Evolutionary conservation across 2,888 invertebrate genomes (phyloP).

Genomic region (Noctua fimbriata): DNA sequence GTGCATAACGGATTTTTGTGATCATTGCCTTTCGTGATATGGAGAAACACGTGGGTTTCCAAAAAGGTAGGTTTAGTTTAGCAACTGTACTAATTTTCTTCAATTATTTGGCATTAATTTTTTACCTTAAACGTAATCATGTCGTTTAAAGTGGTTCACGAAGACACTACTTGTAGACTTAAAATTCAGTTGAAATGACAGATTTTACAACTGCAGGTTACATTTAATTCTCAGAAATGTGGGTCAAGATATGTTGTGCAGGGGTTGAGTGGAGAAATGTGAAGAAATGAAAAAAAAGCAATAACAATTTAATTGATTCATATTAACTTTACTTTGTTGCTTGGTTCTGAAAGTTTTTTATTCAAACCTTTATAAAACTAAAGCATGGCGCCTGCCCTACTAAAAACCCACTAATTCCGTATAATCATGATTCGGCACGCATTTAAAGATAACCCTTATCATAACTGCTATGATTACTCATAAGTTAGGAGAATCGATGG

Average conservation of each 20-base stretch:
- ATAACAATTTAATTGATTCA: not conserved
- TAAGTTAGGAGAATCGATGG: slow-evolving; percentile 30
- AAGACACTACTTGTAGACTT: not conserved
- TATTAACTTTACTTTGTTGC: not conserved
- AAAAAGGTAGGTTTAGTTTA: slow-evolving; percentile 32
- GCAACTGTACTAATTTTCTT: not conserved
- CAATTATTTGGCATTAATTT: not conserved
- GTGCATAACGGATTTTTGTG: slow-evolving; percentile 14
- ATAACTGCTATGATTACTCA: slow-evolving; percentile 45
- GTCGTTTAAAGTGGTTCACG: not conserved
- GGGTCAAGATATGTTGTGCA: not conserved
- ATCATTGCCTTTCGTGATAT: slow-evolving; percentile 11
- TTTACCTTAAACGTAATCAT: not conserved
- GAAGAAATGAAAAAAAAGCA: not conserved
- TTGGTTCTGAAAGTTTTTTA: not conserved
- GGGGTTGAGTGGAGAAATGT: not conserved
- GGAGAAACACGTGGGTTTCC: slow-evolving; percentile 6
- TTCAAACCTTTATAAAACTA: not conserved
- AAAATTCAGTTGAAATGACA: not conserved
- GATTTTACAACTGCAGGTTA: not conserved
- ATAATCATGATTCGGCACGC: slow-evolving; percentile 26
- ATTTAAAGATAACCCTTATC: slow-evolving; percentile 31
- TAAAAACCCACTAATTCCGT: slow-evolving; percentile 10
- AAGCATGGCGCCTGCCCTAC: not conserved
- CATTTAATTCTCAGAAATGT: not conserved